A percentile compares a stretch with the other conserved stretches of the same genome.
phyloP scores from a whole-genome alignment of 1,140 invertebrate species.

The Lepidurus couesii region DNA sequence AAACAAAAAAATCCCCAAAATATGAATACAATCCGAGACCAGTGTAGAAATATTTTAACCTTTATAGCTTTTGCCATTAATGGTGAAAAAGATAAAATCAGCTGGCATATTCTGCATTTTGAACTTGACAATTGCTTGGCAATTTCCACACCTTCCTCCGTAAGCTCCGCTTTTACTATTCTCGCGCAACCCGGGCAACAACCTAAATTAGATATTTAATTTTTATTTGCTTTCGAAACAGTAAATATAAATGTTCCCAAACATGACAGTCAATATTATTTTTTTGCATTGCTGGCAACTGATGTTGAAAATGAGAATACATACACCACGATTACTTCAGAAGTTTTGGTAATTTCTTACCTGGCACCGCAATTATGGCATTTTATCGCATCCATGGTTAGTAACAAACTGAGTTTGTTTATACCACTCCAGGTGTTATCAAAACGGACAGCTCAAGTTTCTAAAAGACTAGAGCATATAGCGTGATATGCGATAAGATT shows the following conservation, averaged over 20 bases:
- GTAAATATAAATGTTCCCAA: too few species aligned
- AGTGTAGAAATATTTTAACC: not conserved
- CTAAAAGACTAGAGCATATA: too few species aligned
- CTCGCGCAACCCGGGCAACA: not conserved
- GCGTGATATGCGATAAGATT: too few species aligned
- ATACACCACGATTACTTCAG: not conserved
- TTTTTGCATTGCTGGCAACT: too few species aligned
- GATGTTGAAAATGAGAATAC: too few species aligned
- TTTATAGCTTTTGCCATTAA: not conserved
- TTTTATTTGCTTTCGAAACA: not conserved
- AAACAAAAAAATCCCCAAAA: not conserved
- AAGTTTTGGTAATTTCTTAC: not conserved
- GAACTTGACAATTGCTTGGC: not conserved
- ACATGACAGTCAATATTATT: too few species aligned
- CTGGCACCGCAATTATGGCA: slow-evolving; percentile 8
- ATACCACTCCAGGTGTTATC: too few species aligned
- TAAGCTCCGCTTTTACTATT: not conserved
- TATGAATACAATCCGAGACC: not conserved
- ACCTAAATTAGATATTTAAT: not conserved
- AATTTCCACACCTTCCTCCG: not conserved
- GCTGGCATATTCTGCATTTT: slow-evolving; percentile 4
- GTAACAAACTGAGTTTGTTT: not conserved
- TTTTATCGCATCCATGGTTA: not conserved
- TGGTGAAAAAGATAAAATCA: not conserved
- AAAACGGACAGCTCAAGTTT: too few species aligned